Evolutionary conservation across 2,888 invertebrate genomes (phyloP).

Genomic region (Brenthis hecate): DNA sequence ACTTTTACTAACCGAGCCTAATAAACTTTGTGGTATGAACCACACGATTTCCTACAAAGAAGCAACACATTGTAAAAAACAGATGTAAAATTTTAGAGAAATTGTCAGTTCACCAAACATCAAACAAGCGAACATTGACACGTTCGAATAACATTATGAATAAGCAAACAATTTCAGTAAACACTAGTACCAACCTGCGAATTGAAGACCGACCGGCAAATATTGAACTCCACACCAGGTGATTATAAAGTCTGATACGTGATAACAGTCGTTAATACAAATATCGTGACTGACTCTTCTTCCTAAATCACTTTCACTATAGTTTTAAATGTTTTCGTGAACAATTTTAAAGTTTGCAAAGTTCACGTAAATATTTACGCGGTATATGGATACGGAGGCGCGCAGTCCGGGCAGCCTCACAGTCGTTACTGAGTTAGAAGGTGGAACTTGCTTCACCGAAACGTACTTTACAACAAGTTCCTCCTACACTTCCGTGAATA

Average conservation of each 20-base stretch:
- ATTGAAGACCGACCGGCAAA: conserved; percentile 60
- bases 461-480: conserved; percentile 56
- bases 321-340: conserved; percentile 34
- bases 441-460: conserved; percentile 31
- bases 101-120: conserved; percentile 32
- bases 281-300: conserved; percentile 41
- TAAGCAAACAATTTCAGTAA: conserved; percentile 37
- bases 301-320: conserved; percentile 51
- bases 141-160: conserved; percentile 27
- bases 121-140: conserved; percentile 21
- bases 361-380: conserved; percentile 72
- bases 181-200: conserved; percentile 66
- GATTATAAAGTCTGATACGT: conserved; percentile 51
- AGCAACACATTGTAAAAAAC: conserved; percentile 21
- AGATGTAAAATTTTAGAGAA: conserved; percentile 27
- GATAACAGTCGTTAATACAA: conserved; percentile 28
- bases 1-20: conserved; percentile 20
- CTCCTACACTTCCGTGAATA: conserved; percentile 36
- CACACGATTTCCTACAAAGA: conserved; percentile 54
- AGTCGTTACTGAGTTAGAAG: conserved; percentile 62
- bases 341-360: conserved; percentile 59
- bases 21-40: conserved; percentile 53
- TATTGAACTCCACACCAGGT: conserved; percentile 65
- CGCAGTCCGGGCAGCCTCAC: conserved; percentile 65
- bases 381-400: conserved; percentile 59